Percentiles rank a stretch among this genome's conserved stretches.
phyloP scores from a whole-genome alignment of 2,113 vertebrate species.

The Oncorhynchus kisutch region DNA sequence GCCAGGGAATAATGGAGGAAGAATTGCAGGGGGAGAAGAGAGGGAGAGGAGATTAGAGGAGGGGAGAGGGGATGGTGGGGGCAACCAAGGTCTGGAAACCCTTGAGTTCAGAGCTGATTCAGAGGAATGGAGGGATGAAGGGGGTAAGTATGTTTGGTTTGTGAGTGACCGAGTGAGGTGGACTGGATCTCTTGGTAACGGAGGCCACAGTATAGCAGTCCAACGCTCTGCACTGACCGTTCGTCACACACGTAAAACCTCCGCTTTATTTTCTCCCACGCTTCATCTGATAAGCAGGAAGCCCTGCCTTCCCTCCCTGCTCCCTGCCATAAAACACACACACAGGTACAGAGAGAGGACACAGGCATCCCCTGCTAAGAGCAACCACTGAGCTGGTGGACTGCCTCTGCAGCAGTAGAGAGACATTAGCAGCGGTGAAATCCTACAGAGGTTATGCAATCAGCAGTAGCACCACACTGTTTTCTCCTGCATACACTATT shows the following conservation, averaged over 20 bases:
- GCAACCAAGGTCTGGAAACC: slow-evolving; percentile 4
- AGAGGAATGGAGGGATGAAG: background rate
- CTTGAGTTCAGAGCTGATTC: background rate
- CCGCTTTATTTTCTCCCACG: slow-evolving; percentile 13
- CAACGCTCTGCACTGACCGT: background rate
- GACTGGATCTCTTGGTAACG: background rate
- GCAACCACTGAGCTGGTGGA: background rate
- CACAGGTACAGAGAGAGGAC: too few species aligned
- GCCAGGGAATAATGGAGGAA: too few species aligned
- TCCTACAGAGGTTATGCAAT: too few species aligned
- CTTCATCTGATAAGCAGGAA: slow-evolving; percentile 12
- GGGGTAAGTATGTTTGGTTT: background rate
- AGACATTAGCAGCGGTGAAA: background rate
- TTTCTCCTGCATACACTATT: too few species aligned
- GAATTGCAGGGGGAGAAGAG: background rate
- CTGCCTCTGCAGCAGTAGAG: background rate
- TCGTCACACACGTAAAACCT: background rate
- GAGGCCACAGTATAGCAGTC: background rate
- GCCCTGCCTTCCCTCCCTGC: background rate
- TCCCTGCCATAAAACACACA: background rate
- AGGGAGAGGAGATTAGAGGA: background rate
- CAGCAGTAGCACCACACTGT: too few species aligned
- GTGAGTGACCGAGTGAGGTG: too few species aligned
- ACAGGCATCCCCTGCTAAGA: background rate
- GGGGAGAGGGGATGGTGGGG: background rate